Percentiles rank a stretch among this genome's conserved stretches.
These are phyloP conservation scores for Vulpes ferrilata DNA, from an alignment of 2,113 vertebrate species.

Conservation along the genomic window DNA sequence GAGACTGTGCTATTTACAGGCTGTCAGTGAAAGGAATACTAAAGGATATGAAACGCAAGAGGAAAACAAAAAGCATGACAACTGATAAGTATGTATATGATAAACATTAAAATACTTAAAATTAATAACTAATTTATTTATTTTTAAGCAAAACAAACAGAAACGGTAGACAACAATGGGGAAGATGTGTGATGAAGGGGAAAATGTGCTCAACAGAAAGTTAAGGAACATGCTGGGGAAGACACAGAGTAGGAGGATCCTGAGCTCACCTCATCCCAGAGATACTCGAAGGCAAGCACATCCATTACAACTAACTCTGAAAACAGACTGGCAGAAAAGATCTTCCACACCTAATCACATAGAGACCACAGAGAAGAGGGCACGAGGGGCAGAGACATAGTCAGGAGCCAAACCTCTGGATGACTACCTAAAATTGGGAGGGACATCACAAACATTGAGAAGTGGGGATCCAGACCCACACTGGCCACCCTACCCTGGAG, in stretches of 20 bases:
- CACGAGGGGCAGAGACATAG: not conserved
- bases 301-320: not conserved
- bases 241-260: not conserved
- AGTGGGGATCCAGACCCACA: not conserved
- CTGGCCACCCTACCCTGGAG: not conserved
- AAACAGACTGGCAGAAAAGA: not conserved
- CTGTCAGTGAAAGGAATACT: not conserved
- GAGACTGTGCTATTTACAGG: not conserved
- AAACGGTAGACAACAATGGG: not conserved
- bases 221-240: not conserved
- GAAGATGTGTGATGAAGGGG: not conserved
- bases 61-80: not conserved
- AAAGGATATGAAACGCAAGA: not conserved
- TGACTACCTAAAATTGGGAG: not conserved
- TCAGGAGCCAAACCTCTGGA: not conserved
- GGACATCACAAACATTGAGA: not conserved
- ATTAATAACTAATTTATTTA: not conserved
- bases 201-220: not conserved
- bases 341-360: not conserved
- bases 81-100: not conserved
- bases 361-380: not conserved
- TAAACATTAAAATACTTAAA: constrained; percentile 25
- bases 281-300: not conserved
- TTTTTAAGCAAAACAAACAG: constrained; percentile 24
- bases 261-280: not conserved